Evolutionary conservation across 2,888 invertebrate genomes (phyloP), one percentile per base, ranked within the genome.

Genomic region (Saturnia pavonia): DNA sequence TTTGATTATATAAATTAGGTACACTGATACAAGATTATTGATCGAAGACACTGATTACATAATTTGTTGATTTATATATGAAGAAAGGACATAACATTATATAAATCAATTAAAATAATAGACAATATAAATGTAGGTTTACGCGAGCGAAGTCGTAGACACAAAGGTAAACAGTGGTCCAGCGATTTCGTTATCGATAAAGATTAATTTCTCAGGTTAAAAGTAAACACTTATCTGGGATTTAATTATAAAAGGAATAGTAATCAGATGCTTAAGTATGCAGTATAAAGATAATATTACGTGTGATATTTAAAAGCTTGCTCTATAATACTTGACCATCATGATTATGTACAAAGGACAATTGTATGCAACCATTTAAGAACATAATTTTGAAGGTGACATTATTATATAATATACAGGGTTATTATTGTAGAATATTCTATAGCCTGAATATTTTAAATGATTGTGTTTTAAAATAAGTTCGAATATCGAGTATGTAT

Each of bases 331-430:
- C 4, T 19, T 40, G 16, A 65, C 65, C 65, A n/a, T 65, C 40
- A 65, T 8, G 65, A 40, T n/a, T 40, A 65, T 40, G 40, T n/a
- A 65, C 34, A 65, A 65, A 65, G 65, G 19, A 25, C 25, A 25
- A 25, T 19, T 34, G 40, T 40, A 40, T 65, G 14, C 65, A 65
- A 34, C 16, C 34, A 19, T 65, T n/a, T 40, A 40, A 16, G 65
- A 40, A 65, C 40, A 40, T 65, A 40, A 65, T 65, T 16, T 65
- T 40, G 65, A 40, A 65, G 65, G 65, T 19, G 40, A 65, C 2
- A 19, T 65, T 40, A 40, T 65, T 40, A 65, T 40, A 19, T 19
- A 65, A 65, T 22, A 22, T 51, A n/a, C n/a, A 54, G 0, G 54
- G 54, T 54, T 22, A 54, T 54, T 54, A 54, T 54, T 54, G 22